Evolutionary conservation across 2,797 vertebrate genomes (phyloP).

Genomic region (Poeciliopsis paucimaculata): DNA sequence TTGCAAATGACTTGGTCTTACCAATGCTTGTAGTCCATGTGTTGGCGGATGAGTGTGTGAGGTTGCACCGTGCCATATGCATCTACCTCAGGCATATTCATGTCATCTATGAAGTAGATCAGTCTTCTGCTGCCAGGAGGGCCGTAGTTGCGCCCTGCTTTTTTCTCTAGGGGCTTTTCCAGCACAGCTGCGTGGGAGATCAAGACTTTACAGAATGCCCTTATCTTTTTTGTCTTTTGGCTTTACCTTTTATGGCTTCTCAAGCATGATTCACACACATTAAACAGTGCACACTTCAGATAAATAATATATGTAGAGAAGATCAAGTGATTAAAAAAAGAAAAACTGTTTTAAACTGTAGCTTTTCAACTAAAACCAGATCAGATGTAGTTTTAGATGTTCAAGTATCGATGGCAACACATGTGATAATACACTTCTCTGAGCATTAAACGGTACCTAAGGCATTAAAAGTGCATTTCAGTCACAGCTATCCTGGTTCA

Average conservation of each 20-base stretch:
- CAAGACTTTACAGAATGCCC: neutral
- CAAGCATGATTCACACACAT: neutral
- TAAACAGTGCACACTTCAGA: neutral
- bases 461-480: neutral
- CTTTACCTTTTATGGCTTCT: neutral
- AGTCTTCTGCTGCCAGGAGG: constrained; percentile 89
- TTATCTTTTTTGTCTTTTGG: neutral
- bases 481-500: neutral
- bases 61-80: constrained; percentile 92
- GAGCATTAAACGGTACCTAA: neutral
- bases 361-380: constrained; percentile 2
- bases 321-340: neutral
- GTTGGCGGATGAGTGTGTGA: constrained; percentile 93
- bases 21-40: constrained; percentile 97
- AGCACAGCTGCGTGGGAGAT: constrained; percentile 77
- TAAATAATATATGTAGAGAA: neutral
- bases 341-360: neutral
- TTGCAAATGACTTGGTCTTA: constrained; percentile 55
- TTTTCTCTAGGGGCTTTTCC: constrained; percentile 94
- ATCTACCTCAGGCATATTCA: constrained; percentile 96
- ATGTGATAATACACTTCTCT: neutral
- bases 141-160: constrained; percentile 90
- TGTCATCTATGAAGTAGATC: constrained; percentile 94
- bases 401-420: neutral
- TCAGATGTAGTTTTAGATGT: neutral